These are phyloP conservation scores for Calephelis virginiensis DNA, from an alignment of 1,140 invertebrate genomes.

Conservation along the genomic window DNA sequence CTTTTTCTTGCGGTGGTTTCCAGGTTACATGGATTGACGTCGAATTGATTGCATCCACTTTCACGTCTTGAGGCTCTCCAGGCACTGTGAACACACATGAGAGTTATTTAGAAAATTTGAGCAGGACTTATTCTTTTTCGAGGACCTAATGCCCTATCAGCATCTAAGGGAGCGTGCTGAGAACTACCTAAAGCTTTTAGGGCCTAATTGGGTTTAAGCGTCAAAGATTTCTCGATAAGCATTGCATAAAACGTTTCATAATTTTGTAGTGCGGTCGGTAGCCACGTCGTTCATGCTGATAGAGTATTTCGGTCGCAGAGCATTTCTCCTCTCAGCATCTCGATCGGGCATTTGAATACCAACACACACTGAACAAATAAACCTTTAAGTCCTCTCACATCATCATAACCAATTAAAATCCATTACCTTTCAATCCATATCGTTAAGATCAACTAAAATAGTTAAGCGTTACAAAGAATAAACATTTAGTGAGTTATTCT, in stretches of 20 bases:
- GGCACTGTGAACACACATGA: slow-evolving; percentile 88
- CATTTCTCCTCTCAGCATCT: slow-evolving; percentile 67
- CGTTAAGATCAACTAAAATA: slow-evolving; percentile 69
- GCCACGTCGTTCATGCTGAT: slow-evolving; percentile 67
- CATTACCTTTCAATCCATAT: slow-evolving; percentile 77
- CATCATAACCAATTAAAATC: slow-evolving; percentile 72
- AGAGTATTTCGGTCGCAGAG: slow-evolving; percentile 69
- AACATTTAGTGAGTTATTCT: slow-evolving; percentile 70
- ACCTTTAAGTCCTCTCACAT: slow-evolving; percentile 68
- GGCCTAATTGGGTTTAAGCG: slow-evolving; percentile 58
- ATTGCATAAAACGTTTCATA: slow-evolving; percentile 32
- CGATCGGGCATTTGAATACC: slow-evolving; percentile 78
- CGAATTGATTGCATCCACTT: slow-evolving; percentile 92
- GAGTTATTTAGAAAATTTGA: slow-evolving; percentile 37
- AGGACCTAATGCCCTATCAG: slow-evolving; percentile 76
- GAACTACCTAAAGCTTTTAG: slow-evolving; percentile 64
- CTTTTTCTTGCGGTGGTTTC: slow-evolving; percentile 93
- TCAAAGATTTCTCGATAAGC: slow-evolving; percentile 51
- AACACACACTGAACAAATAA: slow-evolving; percentile 69
- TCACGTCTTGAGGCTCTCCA: slow-evolving; percentile 95
- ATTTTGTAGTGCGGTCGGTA: slow-evolving; percentile 60
- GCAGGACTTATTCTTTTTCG: slow-evolving; percentile 32
- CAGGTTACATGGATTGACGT: slow-evolving; percentile 95
- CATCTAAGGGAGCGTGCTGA: slow-evolving; percentile 74
- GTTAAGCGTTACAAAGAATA: slow-evolving; percentile 72